These are phyloP conservation scores for Argyresthia goedartella DNA, from an alignment of 2,888 invertebrate genomes.

Conservation along the genomic window DNA sequence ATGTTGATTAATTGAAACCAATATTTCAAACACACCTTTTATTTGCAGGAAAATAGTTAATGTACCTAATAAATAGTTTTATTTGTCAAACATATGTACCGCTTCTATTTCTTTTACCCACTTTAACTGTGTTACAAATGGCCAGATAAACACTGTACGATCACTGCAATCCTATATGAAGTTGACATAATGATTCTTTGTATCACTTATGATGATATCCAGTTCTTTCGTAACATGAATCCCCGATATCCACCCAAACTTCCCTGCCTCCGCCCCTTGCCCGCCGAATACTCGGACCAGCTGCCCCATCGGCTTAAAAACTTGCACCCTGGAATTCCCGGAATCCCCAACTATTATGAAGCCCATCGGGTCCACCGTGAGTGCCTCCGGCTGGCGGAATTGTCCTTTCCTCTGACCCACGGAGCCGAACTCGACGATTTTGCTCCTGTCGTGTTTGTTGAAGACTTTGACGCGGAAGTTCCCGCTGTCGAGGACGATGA, in stretches of 20 bases:
- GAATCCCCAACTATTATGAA: slow-evolving; percentile 84
- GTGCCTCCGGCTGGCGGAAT: slow-evolving; percentile 80
- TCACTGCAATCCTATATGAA: slow-evolving; percentile 29
- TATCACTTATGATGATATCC: slow-evolving; percentile 74
- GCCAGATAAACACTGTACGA: no score
- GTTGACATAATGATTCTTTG: slow-evolving; percentile 63
- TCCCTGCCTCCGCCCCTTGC: slow-evolving; percentile 49
- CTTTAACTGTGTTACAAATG: no score
- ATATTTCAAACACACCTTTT: no score
- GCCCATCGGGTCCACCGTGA: slow-evolving; percentile 79
- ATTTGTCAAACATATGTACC: no score
- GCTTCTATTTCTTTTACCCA: no score
- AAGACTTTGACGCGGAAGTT: slow-evolving; percentile 78
- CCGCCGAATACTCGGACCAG: slow-evolving; percentile 77
- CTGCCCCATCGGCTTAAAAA: slow-evolving; percentile 79
- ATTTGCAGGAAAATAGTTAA: no score
- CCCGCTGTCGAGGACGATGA: slow-evolving; percentile 77
- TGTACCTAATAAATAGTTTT: no score
- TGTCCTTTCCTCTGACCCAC: slow-evolving; percentile 77
- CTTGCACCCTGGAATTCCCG: slow-evolving; percentile 81
- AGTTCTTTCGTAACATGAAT: slow-evolving; percentile 71
- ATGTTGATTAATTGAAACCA: no score
- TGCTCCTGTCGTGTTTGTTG: slow-evolving; percentile 60
- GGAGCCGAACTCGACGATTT: slow-evolving; percentile 74
- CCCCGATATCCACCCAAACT: slow-evolving; percentile 80